Conservation (phyloP, 2,888 invertebrate genomes). For the Melanostoma scalare region DNA sequence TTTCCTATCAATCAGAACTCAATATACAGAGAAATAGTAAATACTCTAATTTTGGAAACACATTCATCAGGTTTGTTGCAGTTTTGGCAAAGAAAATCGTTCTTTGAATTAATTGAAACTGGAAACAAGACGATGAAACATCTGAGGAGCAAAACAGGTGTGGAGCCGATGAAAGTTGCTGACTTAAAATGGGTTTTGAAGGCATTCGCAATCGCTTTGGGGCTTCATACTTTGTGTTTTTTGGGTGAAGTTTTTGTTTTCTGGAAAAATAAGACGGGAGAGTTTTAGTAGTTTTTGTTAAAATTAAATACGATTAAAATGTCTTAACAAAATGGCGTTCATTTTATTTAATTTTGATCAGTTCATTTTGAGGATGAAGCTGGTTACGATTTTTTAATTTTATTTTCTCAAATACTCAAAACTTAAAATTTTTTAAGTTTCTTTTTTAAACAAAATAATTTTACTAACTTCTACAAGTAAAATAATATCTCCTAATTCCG, state of each 20-base stretch:
- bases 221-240: neutral
- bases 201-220: neutral
- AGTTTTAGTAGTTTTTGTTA: too few species aligned
- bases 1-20: conserved; percentile 76
- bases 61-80: conserved; percentile 74
- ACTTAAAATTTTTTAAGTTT: too few species aligned
- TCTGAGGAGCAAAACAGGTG: conserved; percentile 71
- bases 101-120: conserved; percentile 76
- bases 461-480: too few species aligned
- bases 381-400: too few species aligned
- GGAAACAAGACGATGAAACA: conserved; percentile 75
- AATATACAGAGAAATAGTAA: conserved; percentile 74
- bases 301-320: too few species aligned
- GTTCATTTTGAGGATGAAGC: too few species aligned
- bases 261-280: too few species aligned
- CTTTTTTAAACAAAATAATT: too few species aligned
- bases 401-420: too few species aligned
- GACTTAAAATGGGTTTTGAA: conserved; percentile 76
- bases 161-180: conserved; percentile 75
- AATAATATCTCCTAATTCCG: too few species aligned
- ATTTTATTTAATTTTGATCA: too few species aligned
- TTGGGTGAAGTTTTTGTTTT: neutral
- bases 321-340: too few species aligned
- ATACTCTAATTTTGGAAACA: conserved; percentile 75
- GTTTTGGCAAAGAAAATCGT: conserved; percentile 75